Evolutionary conservation across 2,797 vertebrate species (phyloP), one percentile per base, ranked within the genome.

Genomic region (Heliangelus exortis): DNA sequence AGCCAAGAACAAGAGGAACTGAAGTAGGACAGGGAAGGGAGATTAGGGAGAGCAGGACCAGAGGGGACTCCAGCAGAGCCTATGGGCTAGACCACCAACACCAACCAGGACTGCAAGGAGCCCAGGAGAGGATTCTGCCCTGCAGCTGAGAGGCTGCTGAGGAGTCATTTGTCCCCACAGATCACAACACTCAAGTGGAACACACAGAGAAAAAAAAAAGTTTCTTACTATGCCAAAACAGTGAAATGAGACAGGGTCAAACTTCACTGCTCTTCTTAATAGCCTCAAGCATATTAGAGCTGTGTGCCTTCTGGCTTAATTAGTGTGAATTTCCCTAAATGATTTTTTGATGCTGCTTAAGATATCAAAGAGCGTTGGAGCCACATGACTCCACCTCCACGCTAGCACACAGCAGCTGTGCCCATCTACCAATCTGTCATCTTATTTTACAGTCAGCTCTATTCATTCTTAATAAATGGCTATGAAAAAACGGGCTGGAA

Each of bases 331-430:
- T 84, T 89, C 62, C 59, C 82, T 87, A 91, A 93, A 87, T 69
- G 91, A 95, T 55, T 94, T 33, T 54, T 84, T 84, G 61, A 89
- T 86, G 82, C 84, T 76, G 79, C 95, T 96, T 93, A 96, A 95
- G 94, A 93, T 91, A 93, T 94, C 90, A 91, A 89, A 72, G 48
- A 69, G 69, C 1, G 0, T 8, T 51, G 55, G 53, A 95, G 59
- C 82, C 73, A 78, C 92, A 92, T 19, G 93, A 91, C 68, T 95
- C 93, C 78, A 80, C 26, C 86, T 75, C 75, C 92, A 89, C 9
- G 51, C 69, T 90, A 95, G 78, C 65, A 72, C 58, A 72, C 36
- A 93, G 87, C 93, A 95, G 94, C 92, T 96, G 89, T 2, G 41
- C 62, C 73, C 75, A 87, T 69, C 76, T 85, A 45, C 79, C 92